These are phyloP conservation scores for Emys orbicularis DNA, from an alignment of 2,797 vertebrate genomes.

Conservation along the genomic window DNA sequence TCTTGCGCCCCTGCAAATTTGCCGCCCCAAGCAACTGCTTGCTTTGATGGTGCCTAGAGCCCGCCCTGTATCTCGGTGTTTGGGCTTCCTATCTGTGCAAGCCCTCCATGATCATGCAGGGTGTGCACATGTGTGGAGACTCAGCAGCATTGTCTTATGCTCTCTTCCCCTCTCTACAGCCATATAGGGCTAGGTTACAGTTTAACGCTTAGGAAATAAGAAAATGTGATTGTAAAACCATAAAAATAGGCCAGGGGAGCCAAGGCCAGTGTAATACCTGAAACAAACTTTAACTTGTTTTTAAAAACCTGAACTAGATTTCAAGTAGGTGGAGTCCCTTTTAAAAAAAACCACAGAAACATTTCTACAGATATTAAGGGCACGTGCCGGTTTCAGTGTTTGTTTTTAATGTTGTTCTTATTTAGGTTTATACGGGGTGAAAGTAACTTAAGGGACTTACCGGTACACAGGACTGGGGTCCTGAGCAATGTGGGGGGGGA, in stretches of 20 bases:
- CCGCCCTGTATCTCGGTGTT: neutral
- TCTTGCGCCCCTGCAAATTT: too few species aligned
- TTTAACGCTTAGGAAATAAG: neutral
- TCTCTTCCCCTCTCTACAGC: neutral
- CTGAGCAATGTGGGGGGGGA: too few species aligned
- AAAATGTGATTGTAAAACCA: neutral
- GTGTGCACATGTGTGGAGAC: fast-evolving
- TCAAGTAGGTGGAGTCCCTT: neutral
- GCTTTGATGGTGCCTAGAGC: too few species aligned
- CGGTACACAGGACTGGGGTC: too few species aligned
- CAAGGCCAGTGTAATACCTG: neutral
- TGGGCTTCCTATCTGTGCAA: neutral
- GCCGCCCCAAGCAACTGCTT: too few species aligned
- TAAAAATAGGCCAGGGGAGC: neutral
- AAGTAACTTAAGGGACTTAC: too few species aligned
- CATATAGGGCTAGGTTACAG: neutral
- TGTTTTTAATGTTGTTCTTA: neutral
- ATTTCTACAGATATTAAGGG: neutral
- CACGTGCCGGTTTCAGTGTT: neutral
- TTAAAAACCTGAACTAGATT: neutral
- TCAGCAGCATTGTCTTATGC: neutral
- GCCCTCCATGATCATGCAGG: neutral
- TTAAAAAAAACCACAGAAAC: neutral
- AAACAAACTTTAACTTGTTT: neutral
- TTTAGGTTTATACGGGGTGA: neutral